Evolutionary conservation across 2,888 invertebrate genomes (phyloP).

Genomic region (Asteroscopus sphinx): DNA sequence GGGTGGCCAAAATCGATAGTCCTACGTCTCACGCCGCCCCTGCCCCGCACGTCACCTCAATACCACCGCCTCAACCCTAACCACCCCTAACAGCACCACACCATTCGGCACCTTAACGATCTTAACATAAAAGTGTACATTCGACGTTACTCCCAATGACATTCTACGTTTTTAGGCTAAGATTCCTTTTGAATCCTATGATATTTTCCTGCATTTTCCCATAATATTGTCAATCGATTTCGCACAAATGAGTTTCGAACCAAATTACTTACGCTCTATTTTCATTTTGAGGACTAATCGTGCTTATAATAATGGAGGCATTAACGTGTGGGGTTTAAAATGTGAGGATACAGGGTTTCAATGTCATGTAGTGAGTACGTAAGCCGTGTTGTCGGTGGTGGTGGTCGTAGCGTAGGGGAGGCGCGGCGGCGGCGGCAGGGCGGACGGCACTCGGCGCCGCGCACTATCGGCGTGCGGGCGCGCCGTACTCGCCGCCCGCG

Average conservation of each 20-base stretch:
- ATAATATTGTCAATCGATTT: constrained; percentile 59
- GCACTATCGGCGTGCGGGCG: constrained; percentile 88
- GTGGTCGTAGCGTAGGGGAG: constrained; percentile 37
- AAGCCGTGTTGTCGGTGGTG: constrained; percentile 53
- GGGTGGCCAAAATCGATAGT: constrained; percentile 89
- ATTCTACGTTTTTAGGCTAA: constrained; percentile 57
- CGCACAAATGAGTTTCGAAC: constrained; percentile 29
- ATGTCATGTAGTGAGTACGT: constrained; percentile 72
- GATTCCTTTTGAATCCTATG: constrained; percentile 61
- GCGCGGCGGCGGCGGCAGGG: constrained; percentile 73
- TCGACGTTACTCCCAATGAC: constrained; percentile 59
- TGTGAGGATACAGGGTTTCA: constrained; percentile 54
- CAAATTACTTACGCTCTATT: constrained; percentile 27
- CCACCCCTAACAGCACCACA: constrained; percentile 84
- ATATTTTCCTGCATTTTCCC: constrained; percentile 68
- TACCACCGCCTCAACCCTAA: constrained; percentile 83
- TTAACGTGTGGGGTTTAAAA: constrained; percentile 10
- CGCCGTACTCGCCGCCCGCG: constrained; percentile 82
- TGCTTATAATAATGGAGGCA: constrained; percentile 21
- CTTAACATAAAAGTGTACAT: constrained; percentile 79
- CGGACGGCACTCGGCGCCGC: constrained; percentile 88
- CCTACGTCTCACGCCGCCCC: constrained; percentile 82
- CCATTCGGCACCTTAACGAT: constrained; percentile 84
- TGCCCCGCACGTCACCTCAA: constrained; percentile 75
- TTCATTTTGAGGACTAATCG: constrained; percentile 13